A percentile compares a stretch with the other conserved stretches of the same genome.
Evolutionary conservation across 2,797 vertebrate species (phyloP).

Genomic region (Tangara arthus): DNA sequence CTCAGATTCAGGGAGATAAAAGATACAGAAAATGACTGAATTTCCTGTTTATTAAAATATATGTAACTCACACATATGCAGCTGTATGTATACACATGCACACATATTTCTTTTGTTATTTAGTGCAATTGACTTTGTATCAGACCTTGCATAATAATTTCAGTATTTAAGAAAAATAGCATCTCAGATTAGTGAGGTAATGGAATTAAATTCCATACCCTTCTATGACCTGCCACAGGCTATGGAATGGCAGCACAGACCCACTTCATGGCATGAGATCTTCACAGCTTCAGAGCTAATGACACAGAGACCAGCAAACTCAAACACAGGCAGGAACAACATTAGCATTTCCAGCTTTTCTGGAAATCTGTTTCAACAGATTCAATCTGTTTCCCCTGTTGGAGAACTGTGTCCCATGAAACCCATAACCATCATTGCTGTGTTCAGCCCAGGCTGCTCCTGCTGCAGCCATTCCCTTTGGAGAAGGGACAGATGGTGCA

Average conservation of each 20-base stretch:
- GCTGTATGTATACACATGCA: not conserved
- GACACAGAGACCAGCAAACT: not conserved
- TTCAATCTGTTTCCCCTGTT: not conserved
- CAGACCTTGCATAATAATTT: not conserved
- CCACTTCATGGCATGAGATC: not conserved
- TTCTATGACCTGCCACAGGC: not conserved
- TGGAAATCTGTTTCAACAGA: not conserved
- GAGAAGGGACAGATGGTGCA: not conserved
- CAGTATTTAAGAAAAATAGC: not conserved
- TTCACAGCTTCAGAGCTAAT: not conserved
- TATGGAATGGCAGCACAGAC: not conserved
- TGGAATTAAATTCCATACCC: not conserved
- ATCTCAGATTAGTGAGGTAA: not conserved
- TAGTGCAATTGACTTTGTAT: not conserved
- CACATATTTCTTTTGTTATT: not conserved
- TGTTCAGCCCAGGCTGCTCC: not conserved
- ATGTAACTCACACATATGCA: not conserved
- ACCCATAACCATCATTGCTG: fast-evolving
- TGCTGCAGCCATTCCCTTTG: not conserved
- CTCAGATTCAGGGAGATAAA: not conserved
- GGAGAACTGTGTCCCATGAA: not conserved
- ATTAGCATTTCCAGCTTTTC: not conserved
- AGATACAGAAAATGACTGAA: not conserved
- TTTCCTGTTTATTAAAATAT: not conserved
- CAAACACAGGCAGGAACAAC: not conserved